Base-by-base conservation (phyloP, 2,888 invertebrate genomes). In the Cyclophora albipunctata region DNA sequence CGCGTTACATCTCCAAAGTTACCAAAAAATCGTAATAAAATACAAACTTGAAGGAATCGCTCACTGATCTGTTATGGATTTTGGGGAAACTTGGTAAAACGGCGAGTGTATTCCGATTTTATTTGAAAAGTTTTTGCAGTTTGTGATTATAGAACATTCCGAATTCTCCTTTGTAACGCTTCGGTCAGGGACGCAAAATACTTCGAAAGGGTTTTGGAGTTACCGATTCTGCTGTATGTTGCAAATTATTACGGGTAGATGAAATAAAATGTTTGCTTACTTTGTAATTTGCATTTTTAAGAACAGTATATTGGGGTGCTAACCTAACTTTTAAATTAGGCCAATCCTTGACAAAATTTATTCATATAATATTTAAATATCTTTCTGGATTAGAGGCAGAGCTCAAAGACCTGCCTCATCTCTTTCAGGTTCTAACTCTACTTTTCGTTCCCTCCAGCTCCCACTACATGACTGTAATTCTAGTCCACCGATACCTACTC, bases 91-190 rank as follows among this genome's bases (percentile, higher is more conserved):
- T 51, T 51, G 46, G 20, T 4, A 6, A 34, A 33, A 5, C 52
- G 47, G 40, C 48, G 46, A 52, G 52, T 57, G 55, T 58, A 53
- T 57, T 55, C 60, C 51, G 60, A 55, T 72, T 75, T 71, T 67
- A 74, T 71, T 67, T 52, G 58, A 58, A 66, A 75, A 75, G 60
- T 75, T 75, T 66, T 61, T 61, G 59, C 66, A 63, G 62, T 67
- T 67, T 63, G 63, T 71, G 68, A 75, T 75, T 71, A 75, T 73
- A 66, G 69, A 67, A 69, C 69, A 59, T 71, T 65, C 41, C 47
- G 59, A 62, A 66, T 64, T 69, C 63, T 69, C 63, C 66, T 71
- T 69, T 69, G 59, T 60, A 55, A 50, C 53, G 61, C 58, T 65
- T 66, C 57, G 63, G 69, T 63, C 66, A 63, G 60, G 63, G 64